A percentile compares a stretch with the other conserved stretches of the same genome.
These are phyloP conservation scores for Campoletis raptor DNA, from an alignment of 2,888 invertebrate species.

Conservation along the genomic window DNA sequence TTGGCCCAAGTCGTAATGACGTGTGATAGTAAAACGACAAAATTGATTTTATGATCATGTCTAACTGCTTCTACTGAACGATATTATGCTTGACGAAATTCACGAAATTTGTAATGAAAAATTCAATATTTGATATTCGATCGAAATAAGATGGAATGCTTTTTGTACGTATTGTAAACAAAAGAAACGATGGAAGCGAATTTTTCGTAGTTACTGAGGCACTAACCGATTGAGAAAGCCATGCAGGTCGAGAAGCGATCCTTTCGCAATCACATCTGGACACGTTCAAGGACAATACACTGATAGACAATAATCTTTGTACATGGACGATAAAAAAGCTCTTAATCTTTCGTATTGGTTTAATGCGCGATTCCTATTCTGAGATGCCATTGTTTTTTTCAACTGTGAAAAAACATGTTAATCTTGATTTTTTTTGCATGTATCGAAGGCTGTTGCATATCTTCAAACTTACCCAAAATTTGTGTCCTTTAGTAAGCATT, in stretches of 20 bases:
- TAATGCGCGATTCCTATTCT: constrained; percentile 62
- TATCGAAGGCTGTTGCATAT: neutral
- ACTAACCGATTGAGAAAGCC: constrained; percentile 77
- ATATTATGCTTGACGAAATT: neutral
- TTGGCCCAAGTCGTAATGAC: neutral
- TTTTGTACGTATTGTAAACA: neutral
- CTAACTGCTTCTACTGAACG: neutral
- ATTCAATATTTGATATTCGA: neutral
- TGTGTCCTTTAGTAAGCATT: constrained; percentile 66
- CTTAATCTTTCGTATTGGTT: constrained; percentile 50
- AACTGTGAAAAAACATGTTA: constrained; percentile 67
- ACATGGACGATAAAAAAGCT: constrained; percentile 64
- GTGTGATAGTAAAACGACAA: neutral
- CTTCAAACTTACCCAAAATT: constrained; percentile 62
- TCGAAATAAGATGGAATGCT: constrained; percentile 8
- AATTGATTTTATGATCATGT: neutral
- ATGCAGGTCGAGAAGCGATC: constrained; percentile 80
- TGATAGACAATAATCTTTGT: constrained; percentile 67
- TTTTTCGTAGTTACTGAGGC: constrained; percentile 57
- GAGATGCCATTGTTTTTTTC: constrained; percentile 61
- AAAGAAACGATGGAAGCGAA: constrained; percentile 46
- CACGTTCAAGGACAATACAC: constrained; percentile 70
- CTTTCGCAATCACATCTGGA: constrained; percentile 72
- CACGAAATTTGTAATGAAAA: neutral
- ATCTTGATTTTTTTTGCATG: constrained; percentile 56